Base-by-base conservation (phyloP, 1,140 invertebrate genomes). In the Euborellia annulipes region DNA sequence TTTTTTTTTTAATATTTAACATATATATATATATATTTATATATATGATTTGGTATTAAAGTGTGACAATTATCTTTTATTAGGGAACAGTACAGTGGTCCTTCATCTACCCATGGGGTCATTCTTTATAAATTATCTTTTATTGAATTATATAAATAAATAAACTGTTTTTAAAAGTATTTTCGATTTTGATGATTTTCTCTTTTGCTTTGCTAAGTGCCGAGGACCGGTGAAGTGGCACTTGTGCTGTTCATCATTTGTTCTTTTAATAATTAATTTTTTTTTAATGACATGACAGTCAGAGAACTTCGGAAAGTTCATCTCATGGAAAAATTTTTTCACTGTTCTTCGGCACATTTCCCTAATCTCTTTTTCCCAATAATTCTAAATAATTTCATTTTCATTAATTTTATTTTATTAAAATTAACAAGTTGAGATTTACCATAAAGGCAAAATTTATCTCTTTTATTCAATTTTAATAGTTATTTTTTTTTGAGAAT, bases 171-270 rank as follows among this genome's bases (percentile, higher is more conserved):
- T 21, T 22, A 21, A 19, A 19, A 41, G 22, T 22, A 19, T 22
- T 6, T 13, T 27, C 23, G 11, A 27, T 27, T 27, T n/a, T 27
- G 18, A 16, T 21, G 19, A 21, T 41, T 22, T 41, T n/a, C 19
- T 41, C 22, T 48, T 13, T 41, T 48, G 42, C 22, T 43, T 17
- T 14, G 18, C 18, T 19, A 17, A 45, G 45, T 50, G 49, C 49
- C 39, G 49, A 47, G 45, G 49, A 47, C 20, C 36, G 19, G 49
- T 50, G 49, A 50, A 46, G 41, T 48, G 41, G 45, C 47, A 48
- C 21, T 48, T 48, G 47, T 48, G 47, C 47, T 48, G 47, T 48
- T 48, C 47, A 34, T 43, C 30, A 48, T 11, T n/a, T n/a, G 11
- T 27, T 27, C 4, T 6, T 27, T 27, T 4, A 11, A 27, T 6